phyloP scores from a whole-genome alignment of 2,797 vertebrate species.

The Lagorchestes hirsutus region DNA sequence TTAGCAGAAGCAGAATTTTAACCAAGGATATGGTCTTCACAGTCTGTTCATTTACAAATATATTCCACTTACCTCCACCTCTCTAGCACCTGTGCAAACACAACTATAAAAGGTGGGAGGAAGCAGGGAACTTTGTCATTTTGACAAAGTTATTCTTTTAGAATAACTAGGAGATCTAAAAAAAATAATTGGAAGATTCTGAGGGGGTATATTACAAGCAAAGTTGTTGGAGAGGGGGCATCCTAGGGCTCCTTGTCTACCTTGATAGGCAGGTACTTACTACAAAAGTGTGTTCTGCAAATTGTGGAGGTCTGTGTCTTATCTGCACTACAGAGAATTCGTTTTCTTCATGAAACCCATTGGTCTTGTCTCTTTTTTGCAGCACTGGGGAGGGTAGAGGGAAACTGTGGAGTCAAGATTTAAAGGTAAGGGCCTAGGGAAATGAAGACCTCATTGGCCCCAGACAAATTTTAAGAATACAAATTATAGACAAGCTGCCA shows the following conservation, averaged over 20 bases:
- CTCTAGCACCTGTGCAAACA: neutral
- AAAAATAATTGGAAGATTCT: neutral
- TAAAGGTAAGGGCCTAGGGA: neutral
- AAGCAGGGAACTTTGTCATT: neutral
- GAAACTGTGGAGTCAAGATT: neutral
- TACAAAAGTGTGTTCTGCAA: neutral
- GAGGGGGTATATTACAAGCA: neutral
- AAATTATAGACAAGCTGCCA: neutral
- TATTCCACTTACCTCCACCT: neutral
- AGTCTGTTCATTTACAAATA: neutral
- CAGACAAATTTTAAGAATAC: neutral
- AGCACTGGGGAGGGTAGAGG: neutral
- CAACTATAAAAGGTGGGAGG: neutral
- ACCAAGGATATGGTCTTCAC: neutral
- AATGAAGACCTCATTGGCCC: neutral
- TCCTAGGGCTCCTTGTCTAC: neutral
- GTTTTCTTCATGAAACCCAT: neutral
- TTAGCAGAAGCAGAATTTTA: neutral
- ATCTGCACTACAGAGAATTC: no score
- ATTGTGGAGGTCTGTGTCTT: neutral
- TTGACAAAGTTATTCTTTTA: neutral
- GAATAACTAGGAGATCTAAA: neutral
- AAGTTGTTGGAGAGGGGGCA: neutral
- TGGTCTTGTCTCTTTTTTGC: neutral
- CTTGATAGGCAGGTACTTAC: neutral